phyloP scores from a whole-genome alignment of 2,113 vertebrate genomes.

The Neogale vison region DNA sequence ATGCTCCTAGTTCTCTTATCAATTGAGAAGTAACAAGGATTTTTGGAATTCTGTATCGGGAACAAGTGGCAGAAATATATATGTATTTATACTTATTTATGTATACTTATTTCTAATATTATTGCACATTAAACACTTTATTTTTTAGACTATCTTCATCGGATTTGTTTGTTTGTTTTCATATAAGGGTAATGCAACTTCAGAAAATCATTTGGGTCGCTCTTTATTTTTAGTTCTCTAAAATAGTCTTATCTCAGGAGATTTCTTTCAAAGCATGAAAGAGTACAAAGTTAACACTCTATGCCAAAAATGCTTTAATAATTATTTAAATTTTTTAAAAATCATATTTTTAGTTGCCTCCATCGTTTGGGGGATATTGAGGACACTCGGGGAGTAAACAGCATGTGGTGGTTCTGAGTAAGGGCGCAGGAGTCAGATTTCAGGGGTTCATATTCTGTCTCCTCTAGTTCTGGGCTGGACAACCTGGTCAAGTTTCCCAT shows the following conservation, averaged over 20 bases:
- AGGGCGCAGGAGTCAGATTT: neutral
- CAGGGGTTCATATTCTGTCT: neutral
- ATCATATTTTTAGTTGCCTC: neutral
- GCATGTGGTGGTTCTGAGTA: neutral
- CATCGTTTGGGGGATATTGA: neutral
- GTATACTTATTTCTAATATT: neutral
- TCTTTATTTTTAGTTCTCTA: neutral
- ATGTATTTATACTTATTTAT: too few relatives aligned
- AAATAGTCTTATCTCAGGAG: neutral
- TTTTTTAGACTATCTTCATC: neutral
- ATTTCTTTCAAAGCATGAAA: constrained; percentile 21
- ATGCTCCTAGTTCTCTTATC: too few relatives aligned
- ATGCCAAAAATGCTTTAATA: neutral
- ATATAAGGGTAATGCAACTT: neutral
- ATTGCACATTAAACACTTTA: neutral
- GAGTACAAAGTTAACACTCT: neutral
- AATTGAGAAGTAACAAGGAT: neutral
- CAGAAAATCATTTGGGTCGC: neutral
- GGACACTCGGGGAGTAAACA: neutral
- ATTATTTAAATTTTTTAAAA: neutral
- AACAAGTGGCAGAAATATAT: neutral
- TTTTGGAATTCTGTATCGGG: neutral
- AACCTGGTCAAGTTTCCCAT: neutral
- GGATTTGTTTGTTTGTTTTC: neutral
- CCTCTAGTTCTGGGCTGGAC: neutral